Evolutionary conservation across 2,888 invertebrate species (phyloP).

Genomic region (Oscheius sp.): DNA sequence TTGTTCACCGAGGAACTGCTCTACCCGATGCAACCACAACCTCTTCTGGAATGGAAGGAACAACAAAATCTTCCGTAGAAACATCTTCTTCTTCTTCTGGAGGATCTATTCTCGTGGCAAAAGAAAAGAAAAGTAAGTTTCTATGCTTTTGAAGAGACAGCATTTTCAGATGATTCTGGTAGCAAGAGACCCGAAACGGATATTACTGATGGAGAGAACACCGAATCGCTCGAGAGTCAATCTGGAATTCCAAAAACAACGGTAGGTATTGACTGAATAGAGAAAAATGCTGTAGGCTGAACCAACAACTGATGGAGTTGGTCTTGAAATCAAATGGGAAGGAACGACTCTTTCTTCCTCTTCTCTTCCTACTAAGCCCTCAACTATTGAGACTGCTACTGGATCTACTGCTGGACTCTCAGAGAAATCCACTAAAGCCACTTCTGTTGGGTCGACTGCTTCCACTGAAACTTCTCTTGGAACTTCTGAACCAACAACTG

Average conservation of each 20-base stretch:
- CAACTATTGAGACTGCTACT: not conserved
- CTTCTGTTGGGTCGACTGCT: not conserved
- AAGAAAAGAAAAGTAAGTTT: too few relatives aligned
- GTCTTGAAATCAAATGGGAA: slow-evolving; percentile 17
- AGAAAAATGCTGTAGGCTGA: not conserved
- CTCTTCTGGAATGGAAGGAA: not conserved
- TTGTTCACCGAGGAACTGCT: slow-evolving; percentile 7
- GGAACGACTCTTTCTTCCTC: not conserved
- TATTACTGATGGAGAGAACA: slow-evolving; percentile 37
- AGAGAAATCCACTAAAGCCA: slow-evolving; percentile 22
- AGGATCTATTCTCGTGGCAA: not conserved
- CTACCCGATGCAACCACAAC: not conserved
- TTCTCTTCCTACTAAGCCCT: not conserved
- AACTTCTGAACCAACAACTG: not conserved
- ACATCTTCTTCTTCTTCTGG: not conserved
- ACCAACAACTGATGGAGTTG: slow-evolving; percentile 19
- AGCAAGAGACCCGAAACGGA: slow-evolving; percentile 15
- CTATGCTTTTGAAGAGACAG: not conserved
- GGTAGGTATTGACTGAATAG: not conserved
- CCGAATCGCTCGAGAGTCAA: slow-evolving; percentile 27
- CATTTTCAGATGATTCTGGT: not conserved
- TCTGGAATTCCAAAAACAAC: not conserved
- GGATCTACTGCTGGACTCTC: not conserved
- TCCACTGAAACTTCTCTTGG: not conserved
- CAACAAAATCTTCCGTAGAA: slow-evolving; percentile 8